Percentiles rank a stretch among this genome's conserved stretches.
phyloP scores from a whole-genome alignment of 2,113 vertebrate species.

The Oryzias javanicus region DNA sequence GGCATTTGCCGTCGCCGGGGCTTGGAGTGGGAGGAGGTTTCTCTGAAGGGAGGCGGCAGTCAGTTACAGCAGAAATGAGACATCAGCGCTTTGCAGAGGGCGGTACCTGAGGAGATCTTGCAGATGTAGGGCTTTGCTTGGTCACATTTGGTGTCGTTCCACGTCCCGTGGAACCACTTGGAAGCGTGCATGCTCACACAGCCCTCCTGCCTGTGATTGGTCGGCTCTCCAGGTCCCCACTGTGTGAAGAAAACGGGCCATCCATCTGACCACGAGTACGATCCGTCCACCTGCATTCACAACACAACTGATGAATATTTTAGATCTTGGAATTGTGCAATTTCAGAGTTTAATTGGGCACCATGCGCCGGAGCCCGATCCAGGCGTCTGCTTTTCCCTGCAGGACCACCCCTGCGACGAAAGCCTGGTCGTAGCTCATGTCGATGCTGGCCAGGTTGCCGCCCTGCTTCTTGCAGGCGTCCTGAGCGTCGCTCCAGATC shows the following conservation, averaged over 20 bases:
- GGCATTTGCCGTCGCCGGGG: conserved; percentile 70
- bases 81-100: background rate
- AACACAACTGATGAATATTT: background rate
- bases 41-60: conserved; percentile 42
- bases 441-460: conserved; percentile 78
- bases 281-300: conserved; percentile 46
- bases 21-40: conserved; percentile 64
- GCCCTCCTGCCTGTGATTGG: conserved; percentile 66
- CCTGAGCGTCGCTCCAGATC: conserved; percentile 69
- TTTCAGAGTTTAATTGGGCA: conserved; percentile 11
- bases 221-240: conserved; percentile 80
- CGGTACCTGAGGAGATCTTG: conserved; percentile 73
- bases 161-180: conserved; percentile 68
- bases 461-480: conserved; percentile 51
- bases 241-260: conserved; percentile 80
- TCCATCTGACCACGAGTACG: conserved; percentile 71
- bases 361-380: conserved; percentile 76
- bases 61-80: background rate
- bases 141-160: conserved; percentile 79
- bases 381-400: conserved; percentile 68
- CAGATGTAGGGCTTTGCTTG: conserved; percentile 72
- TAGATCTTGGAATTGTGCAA: background rate
- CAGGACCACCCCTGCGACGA: conserved; percentile 70
- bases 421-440: conserved; percentile 80
- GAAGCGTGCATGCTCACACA: conserved; percentile 74